A percentile compares a stretch with the other conserved stretches of the same genome.
Evolutionary conservation across 1,140 invertebrate species (phyloP).

Genomic region (Aphis gossypii): DNA sequence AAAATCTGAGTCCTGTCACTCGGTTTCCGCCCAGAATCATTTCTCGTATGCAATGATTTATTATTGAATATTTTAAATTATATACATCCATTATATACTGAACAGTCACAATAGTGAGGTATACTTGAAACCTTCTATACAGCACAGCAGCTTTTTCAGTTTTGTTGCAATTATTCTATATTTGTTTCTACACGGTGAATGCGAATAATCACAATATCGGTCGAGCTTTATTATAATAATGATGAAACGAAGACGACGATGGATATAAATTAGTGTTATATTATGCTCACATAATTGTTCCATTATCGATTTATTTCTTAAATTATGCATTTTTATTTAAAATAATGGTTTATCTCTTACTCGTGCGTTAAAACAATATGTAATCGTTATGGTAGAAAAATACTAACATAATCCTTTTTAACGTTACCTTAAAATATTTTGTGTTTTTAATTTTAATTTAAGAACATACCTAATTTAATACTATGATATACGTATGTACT

Average conservation of each 20-base stretch:
- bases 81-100: not conserved
- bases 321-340: not conserved
- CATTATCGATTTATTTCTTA: no score
- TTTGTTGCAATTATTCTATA: not conserved
- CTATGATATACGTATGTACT: not conserved
- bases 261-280: not conserved
- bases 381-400: not conserved
- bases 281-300: not conserved
- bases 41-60: not conserved
- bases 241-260: not conserved
- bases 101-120: not conserved
- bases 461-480: not conserved
- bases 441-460: not conserved
- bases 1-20: not conserved
- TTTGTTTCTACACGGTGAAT: not conserved
- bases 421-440: not conserved
- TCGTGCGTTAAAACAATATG: not conserved
- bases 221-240: not conserved
- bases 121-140: not conserved
- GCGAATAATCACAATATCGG: not conserved
- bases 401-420: no score
- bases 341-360: not conserved
- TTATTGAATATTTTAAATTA: not conserved
- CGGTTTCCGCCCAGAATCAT: not conserved
- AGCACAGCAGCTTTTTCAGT: not conserved